These are phyloP conservation scores for Lypha dubia DNA, from an alignment of 2,888 invertebrate genomes.

Conservation along the genomic window DNA sequence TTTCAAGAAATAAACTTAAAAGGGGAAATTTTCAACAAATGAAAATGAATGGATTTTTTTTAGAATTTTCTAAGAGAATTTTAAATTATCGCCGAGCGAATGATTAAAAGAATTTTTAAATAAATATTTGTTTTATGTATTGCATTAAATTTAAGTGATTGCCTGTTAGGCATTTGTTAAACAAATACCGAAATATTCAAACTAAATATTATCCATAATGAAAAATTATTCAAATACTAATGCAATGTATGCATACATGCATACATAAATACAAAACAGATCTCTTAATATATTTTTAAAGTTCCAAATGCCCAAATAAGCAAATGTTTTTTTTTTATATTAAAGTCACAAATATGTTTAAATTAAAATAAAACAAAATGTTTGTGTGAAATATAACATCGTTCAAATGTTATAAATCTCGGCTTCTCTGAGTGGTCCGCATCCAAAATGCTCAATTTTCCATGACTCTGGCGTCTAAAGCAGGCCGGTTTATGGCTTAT, in stretches of 20 bases:
- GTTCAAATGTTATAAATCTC: too few species aligned
- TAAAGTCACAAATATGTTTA: too few species aligned
- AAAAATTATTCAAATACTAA: neutral
- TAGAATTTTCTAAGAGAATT: neutral
- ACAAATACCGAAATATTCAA: neutral
- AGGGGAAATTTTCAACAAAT: neutral
- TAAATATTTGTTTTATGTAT: conserved; percentile 25
- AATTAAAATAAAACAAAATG: too few species aligned
- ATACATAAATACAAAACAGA: too few species aligned
- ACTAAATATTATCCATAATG: neutral
- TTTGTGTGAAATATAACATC: too few species aligned
- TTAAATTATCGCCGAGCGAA: neutral
- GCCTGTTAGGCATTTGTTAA: neutral
- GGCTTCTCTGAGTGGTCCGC: too few species aligned
- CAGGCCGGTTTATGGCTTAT: too few species aligned
- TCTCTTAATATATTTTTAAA: too few species aligned
- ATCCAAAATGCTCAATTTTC: too few species aligned
- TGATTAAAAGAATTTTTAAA: neutral
- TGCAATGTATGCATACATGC: neutral
- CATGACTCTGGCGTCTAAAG: too few species aligned
- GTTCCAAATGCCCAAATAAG: too few species aligned
- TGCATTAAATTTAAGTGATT: neutral
- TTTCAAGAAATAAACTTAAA: neutral
- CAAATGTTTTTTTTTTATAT: too few species aligned
- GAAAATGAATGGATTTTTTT: neutral